These are phyloP conservation scores for Hoplostethus mediterraneus DNA, from an alignment of 2,797 vertebrate genomes.

Conservation along the genomic window DNA sequence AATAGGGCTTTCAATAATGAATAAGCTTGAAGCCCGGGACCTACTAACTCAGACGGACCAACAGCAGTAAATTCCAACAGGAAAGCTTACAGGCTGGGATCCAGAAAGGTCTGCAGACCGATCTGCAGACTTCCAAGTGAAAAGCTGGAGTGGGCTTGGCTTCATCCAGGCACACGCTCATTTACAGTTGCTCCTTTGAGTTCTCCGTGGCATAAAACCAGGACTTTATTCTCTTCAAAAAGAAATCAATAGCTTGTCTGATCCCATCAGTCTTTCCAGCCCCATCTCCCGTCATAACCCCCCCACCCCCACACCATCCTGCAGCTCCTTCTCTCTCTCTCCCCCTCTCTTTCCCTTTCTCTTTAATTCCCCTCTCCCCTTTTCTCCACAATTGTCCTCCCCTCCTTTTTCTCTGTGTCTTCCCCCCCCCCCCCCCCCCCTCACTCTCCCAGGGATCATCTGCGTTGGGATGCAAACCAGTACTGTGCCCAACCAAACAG, in stretches of 20 bases:
- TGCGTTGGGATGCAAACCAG: constrained; percentile 48
- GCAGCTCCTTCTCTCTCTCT: background rate
- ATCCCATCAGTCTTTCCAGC: background rate
- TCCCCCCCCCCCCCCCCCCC: background rate
- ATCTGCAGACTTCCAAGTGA: constrained; percentile 55
- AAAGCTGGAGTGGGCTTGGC: constrained; percentile 43
- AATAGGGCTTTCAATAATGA: constrained; percentile 69
- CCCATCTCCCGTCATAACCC: background rate
- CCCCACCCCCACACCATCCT: background rate
- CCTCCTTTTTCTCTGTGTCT: background rate
- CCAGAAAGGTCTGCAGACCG: constrained; percentile 44
- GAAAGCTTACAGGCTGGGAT: constrained; percentile 46
- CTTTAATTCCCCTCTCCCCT: too few relatives aligned
- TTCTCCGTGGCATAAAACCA: constrained; percentile 2
- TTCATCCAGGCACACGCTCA: background rate
- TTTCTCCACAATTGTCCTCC: too few relatives aligned
- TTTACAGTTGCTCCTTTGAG: constrained; percentile 4
- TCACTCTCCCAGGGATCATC: constrained; percentile 37
- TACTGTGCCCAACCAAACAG: constrained; percentile 54
- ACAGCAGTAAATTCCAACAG: constrained; percentile 45
- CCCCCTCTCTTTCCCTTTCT: background rate
- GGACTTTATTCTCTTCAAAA: constrained; percentile 2
- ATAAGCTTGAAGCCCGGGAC: constrained; percentile 47
- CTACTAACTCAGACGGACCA: constrained; percentile 64
- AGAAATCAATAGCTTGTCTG: background rate